Evolutionary conservation across 92 coral and sea anemone species (phyloP), one percentile per base, ranked within the genome.

Genomic region (Montipora capitata): DNA sequence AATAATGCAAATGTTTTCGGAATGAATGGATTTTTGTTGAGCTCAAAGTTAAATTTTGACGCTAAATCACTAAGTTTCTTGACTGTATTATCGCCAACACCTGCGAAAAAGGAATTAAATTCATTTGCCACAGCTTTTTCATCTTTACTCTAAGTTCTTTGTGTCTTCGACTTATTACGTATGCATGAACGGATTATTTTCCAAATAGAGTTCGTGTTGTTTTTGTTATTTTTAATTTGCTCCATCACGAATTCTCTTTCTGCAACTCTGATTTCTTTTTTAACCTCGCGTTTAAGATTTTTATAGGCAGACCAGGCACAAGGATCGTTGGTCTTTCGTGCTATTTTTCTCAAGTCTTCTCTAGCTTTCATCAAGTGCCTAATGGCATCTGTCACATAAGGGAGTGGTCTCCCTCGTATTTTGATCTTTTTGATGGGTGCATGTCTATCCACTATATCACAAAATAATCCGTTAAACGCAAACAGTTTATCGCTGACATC

Each of bases 341-440:
- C 71, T 72, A 77, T 57, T 57, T 77, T 58, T 72, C 69, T 79
- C 95, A 93, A 85, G 43, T 79, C 40, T 41, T 92, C 93, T 75
- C 95, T 85, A 3, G 88, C 72, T 86, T 65, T 74, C 95, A 89
- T 92, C 41, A 92, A 90, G 44, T 81, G 71, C 7, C 91, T 87
- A 45, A 92, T 89, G 52, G 88, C 91, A 12, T 12, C 11, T 74
- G 95, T 89, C 38, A 92, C 71, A 68, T 74, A 85, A 49, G 91
- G 86, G 58, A 72, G 65, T 7, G 84, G 95, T 13, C 91, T 75
- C 51, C 88, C 70, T 18, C 16, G 43, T 14, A 87, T 63, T 51
- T 75, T 69, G 59, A 75, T 59, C 52, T 45, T 87, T 68, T 69
- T 57, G 67, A 87, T 54, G 10, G 79, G 82, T n/a, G 80, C 76